Conservation (phyloP, 2,888 invertebrate genomes). For the Drosophila melanocephala region DNA sequence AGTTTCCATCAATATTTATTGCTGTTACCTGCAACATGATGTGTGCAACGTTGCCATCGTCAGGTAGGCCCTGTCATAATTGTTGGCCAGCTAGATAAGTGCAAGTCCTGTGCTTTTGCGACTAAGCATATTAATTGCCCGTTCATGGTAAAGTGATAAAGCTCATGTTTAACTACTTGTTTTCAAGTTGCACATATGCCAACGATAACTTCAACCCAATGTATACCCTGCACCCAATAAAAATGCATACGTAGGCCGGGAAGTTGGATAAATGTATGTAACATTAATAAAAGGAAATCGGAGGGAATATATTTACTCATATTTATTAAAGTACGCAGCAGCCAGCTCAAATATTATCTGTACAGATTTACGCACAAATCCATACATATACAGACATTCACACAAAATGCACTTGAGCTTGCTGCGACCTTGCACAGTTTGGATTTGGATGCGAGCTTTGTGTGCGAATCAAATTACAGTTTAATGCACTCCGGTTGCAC, state of each 20-base stretch:
- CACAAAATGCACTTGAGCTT: constrained; percentile 20
- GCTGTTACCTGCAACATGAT: constrained; percentile 6
- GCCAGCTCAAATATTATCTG: background rate
- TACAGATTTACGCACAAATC: background rate
- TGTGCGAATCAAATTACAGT: constrained; percentile 31
- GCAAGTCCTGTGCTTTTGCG: constrained; percentile 31
- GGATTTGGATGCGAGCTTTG: constrained; percentile 16
- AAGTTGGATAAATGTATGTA: background rate
- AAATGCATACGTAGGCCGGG: background rate
- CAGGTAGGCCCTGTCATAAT: constrained; percentile 29
- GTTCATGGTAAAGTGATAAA: constrained; percentile 1
- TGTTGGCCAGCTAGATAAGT: constrained; percentile 33
- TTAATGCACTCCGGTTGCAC: constrained; percentile 20
- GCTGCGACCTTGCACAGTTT: constrained; percentile 42
- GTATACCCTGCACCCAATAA: background rate
- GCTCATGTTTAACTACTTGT: constrained; percentile 4
- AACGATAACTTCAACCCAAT: background rate
- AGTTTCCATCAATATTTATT: constrained; percentile 16
- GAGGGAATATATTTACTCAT: background rate
- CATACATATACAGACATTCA: background rate
- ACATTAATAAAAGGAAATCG: background rate
- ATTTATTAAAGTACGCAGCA: background rate
- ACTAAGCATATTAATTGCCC: constrained; percentile 17
- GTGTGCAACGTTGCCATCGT: constrained; percentile 20
- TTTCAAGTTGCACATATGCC: background rate